A percentile compares a stretch with the other conserved stretches of the same genome.
phyloP scores from a whole-genome alignment of 2,113 vertebrate species.

The Sciurus niger region DNA sequence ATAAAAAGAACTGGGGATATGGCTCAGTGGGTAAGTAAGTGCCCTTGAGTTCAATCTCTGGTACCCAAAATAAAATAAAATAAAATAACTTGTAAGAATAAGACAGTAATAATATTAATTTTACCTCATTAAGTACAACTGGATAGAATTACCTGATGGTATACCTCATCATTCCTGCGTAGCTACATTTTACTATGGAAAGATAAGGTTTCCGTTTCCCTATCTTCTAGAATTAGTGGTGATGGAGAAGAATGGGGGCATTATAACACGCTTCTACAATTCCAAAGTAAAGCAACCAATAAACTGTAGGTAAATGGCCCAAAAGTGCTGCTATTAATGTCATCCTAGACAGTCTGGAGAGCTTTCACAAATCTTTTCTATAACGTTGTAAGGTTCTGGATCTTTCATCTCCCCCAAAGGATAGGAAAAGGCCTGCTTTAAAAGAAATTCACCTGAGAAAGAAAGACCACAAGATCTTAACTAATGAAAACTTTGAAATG shows the following conservation, averaged over 20 bases:
- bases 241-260: constrained; percentile 74
- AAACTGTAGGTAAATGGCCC: constrained; percentile 1
- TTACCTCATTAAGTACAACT: constrained; percentile 44
- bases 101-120: not conserved
- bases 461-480: not conserved
- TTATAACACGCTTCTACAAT: constrained; percentile 66
- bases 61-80: no score
- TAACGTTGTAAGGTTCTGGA: not conserved
- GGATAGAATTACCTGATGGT: constrained; percentile 53
- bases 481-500: constrained; percentile 23
- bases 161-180: constrained; percentile 54
- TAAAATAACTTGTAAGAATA: not conserved
- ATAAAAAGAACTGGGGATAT: not conserved
- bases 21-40: not conserved
- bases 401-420: not conserved
- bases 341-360: not conserved
- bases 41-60: not conserved
- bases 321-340: not conserved
- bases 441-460: constrained; percentile 24
- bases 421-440: constrained; percentile 52
- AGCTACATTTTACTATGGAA: constrained; percentile 77
- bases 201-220: not conserved
- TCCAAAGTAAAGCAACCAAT: constrained; percentile 64
- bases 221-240: constrained; percentile 73
- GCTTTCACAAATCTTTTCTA: not conserved